Evolutionary conservation across 2,888 invertebrate species (phyloP).

Genomic region (Microchrysa polita): DNA sequence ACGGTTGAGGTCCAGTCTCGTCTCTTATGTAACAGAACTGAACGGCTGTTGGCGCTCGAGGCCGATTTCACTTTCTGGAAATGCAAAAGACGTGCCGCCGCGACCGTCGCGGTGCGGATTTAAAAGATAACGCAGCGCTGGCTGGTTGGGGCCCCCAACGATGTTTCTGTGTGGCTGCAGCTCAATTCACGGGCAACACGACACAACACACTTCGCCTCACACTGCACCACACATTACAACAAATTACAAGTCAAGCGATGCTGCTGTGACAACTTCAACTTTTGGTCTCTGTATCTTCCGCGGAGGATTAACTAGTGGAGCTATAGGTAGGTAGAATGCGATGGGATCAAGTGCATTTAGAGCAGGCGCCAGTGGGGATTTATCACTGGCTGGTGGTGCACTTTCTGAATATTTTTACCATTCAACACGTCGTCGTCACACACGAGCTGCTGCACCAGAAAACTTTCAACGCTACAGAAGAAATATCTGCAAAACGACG

Average conservation of each 20-base stretch:
- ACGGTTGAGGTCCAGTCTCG: neutral
- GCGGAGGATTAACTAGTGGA: too few species aligned
- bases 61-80: slow-evolving; percentile 6
- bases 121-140: neutral
- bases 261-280: too few species aligned
- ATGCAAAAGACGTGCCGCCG: neutral
- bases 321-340: too few species aligned
- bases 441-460: neutral
- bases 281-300: too few species aligned
- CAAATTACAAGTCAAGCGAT: too few species aligned
- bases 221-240: slow-evolving; percentile 7
- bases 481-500: neutral
- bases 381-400: too few species aligned
- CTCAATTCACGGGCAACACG: neutral
- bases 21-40: neutral
- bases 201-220: neutral
- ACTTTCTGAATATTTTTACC: too few species aligned
- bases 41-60: neutral
- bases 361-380: too few species aligned
- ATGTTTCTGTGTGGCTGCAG: too few species aligned
- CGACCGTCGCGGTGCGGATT: neutral
- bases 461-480: neutral
- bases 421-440: neutral
- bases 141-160: too few species aligned
- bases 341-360: too few species aligned